Base-by-base conservation (phyloP, 1,140 invertebrate species). In the Spodoptera litura region DNA sequence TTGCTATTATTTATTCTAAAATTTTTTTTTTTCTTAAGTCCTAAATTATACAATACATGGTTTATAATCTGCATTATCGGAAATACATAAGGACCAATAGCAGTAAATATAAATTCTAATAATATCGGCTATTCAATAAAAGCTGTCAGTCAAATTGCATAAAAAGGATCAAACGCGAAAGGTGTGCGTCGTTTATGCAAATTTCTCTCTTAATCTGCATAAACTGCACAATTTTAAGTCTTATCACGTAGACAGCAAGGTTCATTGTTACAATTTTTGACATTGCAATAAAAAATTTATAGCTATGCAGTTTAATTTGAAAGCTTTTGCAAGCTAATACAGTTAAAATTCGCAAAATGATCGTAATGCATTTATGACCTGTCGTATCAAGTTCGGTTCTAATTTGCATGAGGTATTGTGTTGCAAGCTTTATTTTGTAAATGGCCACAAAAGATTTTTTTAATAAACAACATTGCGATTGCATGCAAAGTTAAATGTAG, bases 351-450 rank as follows among this genome's bases (percentile, higher is more conserved):
- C 56, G 86, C 77, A 58, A 80, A 85, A 71, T 80, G 75, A 70
- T 51, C 6, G 5, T 10, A 56, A 83, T 78, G 31, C 62, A 75
- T 81, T 83, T 87, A 85, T 49, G 79, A 62, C 84, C 49, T 88
- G 87, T 35, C 79, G 78, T 55, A 55, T 68, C 52, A 74, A 58
- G 75, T 83, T 84, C 80, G 78, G 77, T 87, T 88, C 93, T 94
- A 94, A 94, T 94, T 94, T 94, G 93, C 93, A 94, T 94, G 90
- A 90, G 83, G 86, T 86, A 92, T 94, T 94, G 93, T 93, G 82
- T 88, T 85, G 83, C 86, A 91, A 90, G 84, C 89, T 92, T 89
- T 90, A 92, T 89, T 92, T 92, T 93, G 91, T 85, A 92, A 93
- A 91, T 91, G 87, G 88, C 91, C 90, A 92, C 90, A 93, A 94